Evolutionary conservation across 1,140 invertebrate species (phyloP).

Genomic region (Rhyacophila brunnea): DNA sequence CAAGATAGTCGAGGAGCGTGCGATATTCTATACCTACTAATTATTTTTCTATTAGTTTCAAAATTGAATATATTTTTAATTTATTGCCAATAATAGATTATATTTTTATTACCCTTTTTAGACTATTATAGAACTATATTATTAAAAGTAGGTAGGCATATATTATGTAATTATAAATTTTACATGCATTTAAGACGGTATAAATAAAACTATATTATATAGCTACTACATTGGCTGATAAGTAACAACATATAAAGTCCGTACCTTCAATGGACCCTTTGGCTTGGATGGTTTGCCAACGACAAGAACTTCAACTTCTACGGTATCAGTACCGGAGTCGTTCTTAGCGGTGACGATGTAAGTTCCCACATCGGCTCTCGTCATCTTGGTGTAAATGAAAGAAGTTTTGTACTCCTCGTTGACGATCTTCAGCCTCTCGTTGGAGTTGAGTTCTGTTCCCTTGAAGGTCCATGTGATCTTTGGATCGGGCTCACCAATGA

Average conservation of each 20-base stretch:
- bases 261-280: conserved; percentile 82
- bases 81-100: no score
- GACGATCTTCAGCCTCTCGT: conserved; percentile 75
- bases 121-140: no score
- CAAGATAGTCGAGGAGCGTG: no score
- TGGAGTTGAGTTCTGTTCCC: conserved; percentile 61
- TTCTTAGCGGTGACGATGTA: conserved; percentile 92
- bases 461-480: conserved; percentile 83
- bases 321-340: conserved; percentile 87
- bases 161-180: neutral
- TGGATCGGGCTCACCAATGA: conserved; percentile 90
- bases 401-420: conserved; percentile 93
- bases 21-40: no score
- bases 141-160: neutral
- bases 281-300: conserved; percentile 80
- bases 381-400: conserved; percentile 80
- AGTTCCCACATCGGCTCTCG: conserved; percentile 78
- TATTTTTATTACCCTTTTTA: no score
- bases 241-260: neutral
- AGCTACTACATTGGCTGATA: no score
- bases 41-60: no score
- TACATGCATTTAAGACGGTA: no score
- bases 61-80: no score
- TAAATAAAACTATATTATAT: no score
- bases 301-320: conserved; percentile 89